A percentile compares a stretch with the other conserved stretches of the same genome.
Conservation (phyloP, 2,888 invertebrate species). For the Ennomos quercinarius region DNA sequence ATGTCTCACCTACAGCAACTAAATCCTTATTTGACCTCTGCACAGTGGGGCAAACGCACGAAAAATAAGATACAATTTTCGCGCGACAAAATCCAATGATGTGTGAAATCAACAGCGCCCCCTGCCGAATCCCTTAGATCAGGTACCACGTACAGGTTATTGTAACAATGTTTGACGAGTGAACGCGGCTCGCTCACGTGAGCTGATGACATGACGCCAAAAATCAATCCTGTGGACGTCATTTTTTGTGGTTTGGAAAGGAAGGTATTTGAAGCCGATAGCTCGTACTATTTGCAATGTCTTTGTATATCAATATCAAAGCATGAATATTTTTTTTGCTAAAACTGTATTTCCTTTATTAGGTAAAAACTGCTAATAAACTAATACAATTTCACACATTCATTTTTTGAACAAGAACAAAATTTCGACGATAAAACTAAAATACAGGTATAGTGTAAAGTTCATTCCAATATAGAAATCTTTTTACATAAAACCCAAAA, state of each 20-base stretch:
- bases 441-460: too few relatives aligned
- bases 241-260: neutral
- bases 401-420: too few relatives aligned
- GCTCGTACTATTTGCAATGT: too few relatives aligned
- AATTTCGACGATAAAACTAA: too few relatives aligned
- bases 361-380: neutral
- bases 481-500: slow-evolving; percentile 13
- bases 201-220: slow-evolving; percentile 29
- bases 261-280: too few relatives aligned
- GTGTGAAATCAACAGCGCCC: slow-evolving; percentile 36
- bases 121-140: slow-evolving; percentile 28
- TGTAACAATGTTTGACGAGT: slow-evolving; percentile 40
- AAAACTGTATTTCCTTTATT: too few relatives aligned
- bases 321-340: too few relatives aligned
- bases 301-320: too few relatives aligned
- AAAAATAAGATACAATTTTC: slow-evolving; percentile 28
- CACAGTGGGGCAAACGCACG: slow-evolving; percentile 10
- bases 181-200: slow-evolving; percentile 33
- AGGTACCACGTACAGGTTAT: slow-evolving; percentile 34
- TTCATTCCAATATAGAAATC: neutral
- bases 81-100: slow-evolving; percentile 32
- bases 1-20: too few relatives aligned
- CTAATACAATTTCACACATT: too few relatives aligned
- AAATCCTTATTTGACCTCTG: neutral
- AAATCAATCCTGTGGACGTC: slow-evolving; percentile 18